Percentiles rank a stretch among this genome's conserved stretches.
Evolutionary conservation across 30 jellyfish, hydroid and myxozoan genomes (phyloP).

Genomic region (Hydractinia symbiolongicarpus): DNA sequence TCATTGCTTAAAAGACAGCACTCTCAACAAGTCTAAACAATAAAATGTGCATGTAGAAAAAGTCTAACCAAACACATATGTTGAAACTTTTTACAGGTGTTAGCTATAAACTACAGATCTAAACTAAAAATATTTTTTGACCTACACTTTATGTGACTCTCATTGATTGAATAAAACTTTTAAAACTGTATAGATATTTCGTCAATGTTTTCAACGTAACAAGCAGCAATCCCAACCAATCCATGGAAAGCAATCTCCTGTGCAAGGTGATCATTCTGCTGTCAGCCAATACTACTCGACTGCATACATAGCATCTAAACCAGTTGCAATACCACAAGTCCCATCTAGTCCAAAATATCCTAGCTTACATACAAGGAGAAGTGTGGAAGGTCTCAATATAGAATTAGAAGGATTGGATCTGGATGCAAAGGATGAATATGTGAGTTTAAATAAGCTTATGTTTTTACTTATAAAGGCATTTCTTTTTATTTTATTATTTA

Average conservation of each 20-base stretch:
- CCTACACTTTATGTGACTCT: neutral
- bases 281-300: conserved; percentile 43
- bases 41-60: too few relatives aligned
- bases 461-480: too few relatives aligned
- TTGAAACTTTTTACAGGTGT: too few relatives aligned
- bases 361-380: conserved; percentile 79
- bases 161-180: neutral
- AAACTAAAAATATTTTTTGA: too few relatives aligned
- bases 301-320: conserved; percentile 63
- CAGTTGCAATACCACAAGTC: conserved; percentile 66
- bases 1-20: too few relatives aligned
- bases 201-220: conserved; percentile 74
- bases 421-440: conserved; percentile 60
- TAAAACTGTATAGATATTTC: conserved; percentile 49
- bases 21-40: too few relatives aligned
- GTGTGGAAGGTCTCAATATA: conserved; percentile 95
- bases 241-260: conserved; percentile 83
- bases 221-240: conserved; percentile 69
- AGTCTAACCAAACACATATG: too few relatives aligned
- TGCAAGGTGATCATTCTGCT: conserved; percentile 97
- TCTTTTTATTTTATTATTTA: neutral
- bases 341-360: conserved; percentile 81
- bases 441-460: neutral
- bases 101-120: too few relatives aligned
- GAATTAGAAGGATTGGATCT: conserved; percentile 84